Conservation (phyloP, 2,888 invertebrate genomes). For the Ectemnius cavifrons region DNA sequence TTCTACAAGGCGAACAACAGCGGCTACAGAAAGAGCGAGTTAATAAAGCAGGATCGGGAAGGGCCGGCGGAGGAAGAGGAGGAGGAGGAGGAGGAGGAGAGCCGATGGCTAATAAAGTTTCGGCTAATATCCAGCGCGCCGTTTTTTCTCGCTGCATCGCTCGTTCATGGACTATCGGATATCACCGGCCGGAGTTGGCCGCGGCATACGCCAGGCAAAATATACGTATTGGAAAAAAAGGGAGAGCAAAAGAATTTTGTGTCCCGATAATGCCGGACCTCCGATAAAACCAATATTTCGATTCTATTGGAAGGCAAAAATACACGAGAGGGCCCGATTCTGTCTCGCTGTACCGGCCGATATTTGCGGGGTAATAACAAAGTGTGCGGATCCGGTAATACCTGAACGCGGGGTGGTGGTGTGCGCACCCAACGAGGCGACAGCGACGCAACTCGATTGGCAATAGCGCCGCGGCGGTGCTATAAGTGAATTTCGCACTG, state of each 20-base stretch:
- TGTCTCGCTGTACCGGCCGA: neutral
- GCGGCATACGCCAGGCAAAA: too few species aligned
- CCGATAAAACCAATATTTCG: slow-evolving; percentile 1
- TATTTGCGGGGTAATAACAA: slow-evolving; percentile 10
- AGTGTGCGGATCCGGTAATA: slow-evolving; percentile 7
- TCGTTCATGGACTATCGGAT: neutral
- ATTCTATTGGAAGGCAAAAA: neutral
- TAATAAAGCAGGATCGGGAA: neutral
- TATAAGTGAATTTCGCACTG: slow-evolving; percentile 61
- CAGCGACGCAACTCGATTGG: slow-evolving; percentile 62
- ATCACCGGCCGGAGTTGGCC: neutral
- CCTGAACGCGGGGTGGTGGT: neutral
- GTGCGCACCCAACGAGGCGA: slow-evolving; percentile 22
- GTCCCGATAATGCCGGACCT: neutral
- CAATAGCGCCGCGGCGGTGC: slow-evolving; percentile 46
- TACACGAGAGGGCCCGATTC: neutral
- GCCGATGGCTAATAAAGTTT: neutral
- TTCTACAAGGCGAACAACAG: neutral
- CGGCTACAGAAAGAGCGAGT: neutral
- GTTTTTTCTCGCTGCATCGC: neutral
- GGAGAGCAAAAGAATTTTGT: slow-evolving; percentile 1
- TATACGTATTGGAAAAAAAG: neutral
- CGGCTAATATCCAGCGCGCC: neutral
- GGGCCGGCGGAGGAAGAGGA: too few species aligned
- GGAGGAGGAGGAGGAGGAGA: too few species aligned